Evolutionary conservation across 2,888 invertebrate genomes (phyloP).

Genomic region (Parasteatoda lunata): DNA sequence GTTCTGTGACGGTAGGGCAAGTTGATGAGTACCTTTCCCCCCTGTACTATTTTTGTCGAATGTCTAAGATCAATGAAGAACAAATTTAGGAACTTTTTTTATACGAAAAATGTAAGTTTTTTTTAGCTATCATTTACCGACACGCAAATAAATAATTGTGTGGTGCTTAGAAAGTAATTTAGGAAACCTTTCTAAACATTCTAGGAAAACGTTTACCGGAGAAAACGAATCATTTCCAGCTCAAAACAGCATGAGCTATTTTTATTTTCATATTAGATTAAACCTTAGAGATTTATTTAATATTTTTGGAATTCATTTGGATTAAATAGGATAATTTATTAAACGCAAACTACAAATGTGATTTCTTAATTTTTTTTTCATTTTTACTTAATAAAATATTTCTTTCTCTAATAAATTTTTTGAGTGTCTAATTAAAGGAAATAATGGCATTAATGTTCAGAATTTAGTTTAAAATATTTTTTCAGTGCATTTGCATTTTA

Average conservation of each 20-base stretch:
- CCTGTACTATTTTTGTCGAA: conserved; percentile 39
- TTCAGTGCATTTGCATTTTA: too few relatives aligned
- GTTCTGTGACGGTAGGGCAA: conserved; percentile 50
- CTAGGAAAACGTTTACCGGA: conserved; percentile 31
- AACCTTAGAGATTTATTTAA: conserved; percentile 26
- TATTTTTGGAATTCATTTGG: conserved; percentile 37
- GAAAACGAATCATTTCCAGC: conserved; percentile 45
- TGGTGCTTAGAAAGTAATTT: conserved; percentile 63
- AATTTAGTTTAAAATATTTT: too few relatives aligned
- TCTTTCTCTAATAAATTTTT: too few relatives aligned
- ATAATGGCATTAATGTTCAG: too few relatives aligned
- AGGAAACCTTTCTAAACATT: conserved; percentile 36
- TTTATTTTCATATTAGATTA: conserved; percentile 9
- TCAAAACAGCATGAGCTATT: conserved; percentile 38
- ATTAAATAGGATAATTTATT: conserved; percentile 11
- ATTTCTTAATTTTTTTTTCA: too few relatives aligned
- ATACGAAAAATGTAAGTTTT: conserved; percentile 48
- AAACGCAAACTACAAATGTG: background rate
- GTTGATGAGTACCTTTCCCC: conserved; percentile 54
- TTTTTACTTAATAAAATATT: too few relatives aligned
- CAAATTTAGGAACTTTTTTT: conserved; percentile 52
- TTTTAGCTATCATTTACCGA: conserved; percentile 54
- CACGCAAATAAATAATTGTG: conserved; percentile 65
- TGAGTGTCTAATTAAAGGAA: too few relatives aligned
- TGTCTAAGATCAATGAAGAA: conserved; percentile 60